Percentiles rank a stretch among this genome's conserved stretches.
Evolutionary conservation across 2,113 vertebrate genomes (phyloP).

Genomic region (Pelobates fuscus): DNA sequence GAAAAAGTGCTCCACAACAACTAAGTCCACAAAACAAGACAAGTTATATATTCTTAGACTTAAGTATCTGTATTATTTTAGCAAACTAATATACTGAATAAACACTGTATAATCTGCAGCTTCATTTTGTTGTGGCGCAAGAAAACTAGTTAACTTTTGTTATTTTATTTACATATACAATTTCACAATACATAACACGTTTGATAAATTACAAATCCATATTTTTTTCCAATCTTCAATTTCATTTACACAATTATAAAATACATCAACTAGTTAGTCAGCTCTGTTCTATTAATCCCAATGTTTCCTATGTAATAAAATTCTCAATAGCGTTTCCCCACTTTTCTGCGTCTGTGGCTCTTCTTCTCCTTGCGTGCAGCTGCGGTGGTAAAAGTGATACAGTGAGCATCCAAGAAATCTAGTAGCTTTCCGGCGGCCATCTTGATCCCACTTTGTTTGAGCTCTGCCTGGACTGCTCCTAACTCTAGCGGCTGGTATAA

Average conservation of each 20-base stretch:
- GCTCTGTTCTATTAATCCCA: slow-evolving; percentile 17
- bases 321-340: slow-evolving; percentile 27
- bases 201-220: slow-evolving; percentile 26
- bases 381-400: slow-evolving; percentile 88
- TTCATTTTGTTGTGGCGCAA: too few relatives aligned
- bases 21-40: too few relatives aligned
- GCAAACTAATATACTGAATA: too few relatives aligned
- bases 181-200: neutral
- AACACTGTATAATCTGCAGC: too few relatives aligned
- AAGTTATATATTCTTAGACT: too few relatives aligned
- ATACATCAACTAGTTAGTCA: too few relatives aligned
- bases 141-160: too few relatives aligned
- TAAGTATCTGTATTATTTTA: too few relatives aligned
- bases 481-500: slow-evolving; percentile 88
- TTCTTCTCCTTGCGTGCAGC: slow-evolving; percentile 67
- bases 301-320: neutral
- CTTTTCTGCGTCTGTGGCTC: slow-evolving; percentile 53
- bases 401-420: slow-evolving; percentile 87
- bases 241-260: neutral
- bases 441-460: slow-evolving; percentile 79
- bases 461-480: slow-evolving; percentile 73
- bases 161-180: slow-evolving; percentile 43
- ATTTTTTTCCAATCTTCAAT: neutral
- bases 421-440: slow-evolving; percentile 79
- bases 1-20: too few relatives aligned